These are phyloP conservation scores for Isotomurus palustris DNA, from an alignment of 2,888 invertebrate genomes.

Conservation along the genomic window DNA sequence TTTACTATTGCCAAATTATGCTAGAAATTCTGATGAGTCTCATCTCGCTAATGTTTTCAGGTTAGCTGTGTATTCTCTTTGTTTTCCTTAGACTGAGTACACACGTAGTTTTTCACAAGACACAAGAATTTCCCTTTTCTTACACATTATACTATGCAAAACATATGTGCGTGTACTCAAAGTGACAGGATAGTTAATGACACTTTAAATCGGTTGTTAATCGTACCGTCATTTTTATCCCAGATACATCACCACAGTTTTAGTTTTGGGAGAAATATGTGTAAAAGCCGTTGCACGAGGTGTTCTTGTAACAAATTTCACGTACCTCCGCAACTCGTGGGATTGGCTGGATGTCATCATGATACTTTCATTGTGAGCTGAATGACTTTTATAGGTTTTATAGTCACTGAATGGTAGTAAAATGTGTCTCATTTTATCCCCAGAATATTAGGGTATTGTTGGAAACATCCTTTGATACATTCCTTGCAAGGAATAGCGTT, in stretches of 20 bases:
- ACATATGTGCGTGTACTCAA: too few species aligned
- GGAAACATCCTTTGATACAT: background rate
- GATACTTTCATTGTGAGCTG: background rate
- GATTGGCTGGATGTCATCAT: slow-evolving; percentile 3
- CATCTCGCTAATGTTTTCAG: background rate
- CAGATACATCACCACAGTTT: background rate
- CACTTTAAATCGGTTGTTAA: background rate
- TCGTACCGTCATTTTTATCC: too few species aligned
- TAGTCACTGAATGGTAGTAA: background rate
- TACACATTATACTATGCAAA: too few species aligned
- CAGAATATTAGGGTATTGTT: background rate
- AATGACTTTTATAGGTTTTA: background rate
- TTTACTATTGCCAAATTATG: slow-evolving; percentile 7
- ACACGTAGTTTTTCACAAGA: too few species aligned
- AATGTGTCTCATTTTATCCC: slow-evolving; percentile 1
- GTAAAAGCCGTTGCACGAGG: slow-evolving; percentile 5
- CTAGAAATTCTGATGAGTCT: background rate
- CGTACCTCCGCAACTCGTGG: background rate
- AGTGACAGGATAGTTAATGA: background rate
- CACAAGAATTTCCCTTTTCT: too few species aligned
- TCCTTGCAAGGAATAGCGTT: slow-evolving; percentile 6
- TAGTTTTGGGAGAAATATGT: slow-evolving; percentile 1
- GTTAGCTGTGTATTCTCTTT: background rate
- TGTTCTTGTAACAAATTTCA: slow-evolving; percentile 2
- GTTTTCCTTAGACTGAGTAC: too few species aligned